Percentiles rank a stretch among this genome's conserved stretches.
Conservation (phyloP, 2,113 vertebrate species). For the Chitala chitala region DNA sequence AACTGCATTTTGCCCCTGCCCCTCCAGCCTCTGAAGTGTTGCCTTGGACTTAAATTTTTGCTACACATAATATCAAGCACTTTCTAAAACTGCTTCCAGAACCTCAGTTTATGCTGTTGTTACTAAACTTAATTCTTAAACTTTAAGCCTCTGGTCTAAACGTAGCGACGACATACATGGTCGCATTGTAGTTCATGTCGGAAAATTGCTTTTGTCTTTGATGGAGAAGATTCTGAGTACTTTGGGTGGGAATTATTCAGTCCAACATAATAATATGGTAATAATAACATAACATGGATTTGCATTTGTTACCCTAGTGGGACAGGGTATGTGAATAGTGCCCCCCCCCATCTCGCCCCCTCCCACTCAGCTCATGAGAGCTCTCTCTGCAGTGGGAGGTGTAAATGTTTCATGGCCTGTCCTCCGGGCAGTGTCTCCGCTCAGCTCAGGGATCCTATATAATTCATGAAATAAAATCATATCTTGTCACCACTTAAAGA, state of each 20-base stretch:
- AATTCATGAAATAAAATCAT: background rate
- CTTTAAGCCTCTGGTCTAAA: background rate
- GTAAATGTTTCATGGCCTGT: constrained; percentile 4
- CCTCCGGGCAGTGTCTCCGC: background rate
- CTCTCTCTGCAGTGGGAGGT: background rate
- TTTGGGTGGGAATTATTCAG: constrained; percentile 7
- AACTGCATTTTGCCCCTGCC: no score
- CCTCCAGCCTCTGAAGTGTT: no score
- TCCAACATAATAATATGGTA: constrained; percentile 8
- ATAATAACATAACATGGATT: background rate
- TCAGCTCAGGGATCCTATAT: background rate
- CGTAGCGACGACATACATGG: background rate
- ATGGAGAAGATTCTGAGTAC: background rate
- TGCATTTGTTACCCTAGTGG: background rate
- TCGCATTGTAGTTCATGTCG: background rate
- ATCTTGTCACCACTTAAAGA: background rate
- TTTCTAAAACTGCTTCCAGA: background rate
- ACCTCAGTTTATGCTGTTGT: background rate
- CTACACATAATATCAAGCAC: background rate
- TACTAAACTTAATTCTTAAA: background rate
- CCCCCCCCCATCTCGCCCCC: no score
- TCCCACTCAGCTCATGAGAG: background rate
- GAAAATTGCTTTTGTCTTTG: constrained; percentile 2
- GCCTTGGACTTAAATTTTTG: constrained; percentile 5
- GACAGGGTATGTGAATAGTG: background rate